A percentile compares a stretch with the other conserved stretches of the same genome.
phyloP scores from a whole-genome alignment of 2,888 invertebrate genomes.

The Crossocerus cetratus region DNA sequence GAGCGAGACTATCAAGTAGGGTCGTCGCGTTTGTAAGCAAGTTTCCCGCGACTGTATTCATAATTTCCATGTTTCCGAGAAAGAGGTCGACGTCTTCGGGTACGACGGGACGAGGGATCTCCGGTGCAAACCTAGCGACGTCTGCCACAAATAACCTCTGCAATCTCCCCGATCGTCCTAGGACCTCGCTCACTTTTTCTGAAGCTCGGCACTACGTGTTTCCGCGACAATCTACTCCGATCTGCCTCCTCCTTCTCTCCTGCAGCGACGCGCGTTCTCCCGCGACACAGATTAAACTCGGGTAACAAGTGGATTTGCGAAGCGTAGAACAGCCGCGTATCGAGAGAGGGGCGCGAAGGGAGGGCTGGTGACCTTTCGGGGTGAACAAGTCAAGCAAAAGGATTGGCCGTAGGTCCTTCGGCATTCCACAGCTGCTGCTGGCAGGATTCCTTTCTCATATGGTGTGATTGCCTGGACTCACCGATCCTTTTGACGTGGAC shows the following conservation, averaged over 20 bases:
- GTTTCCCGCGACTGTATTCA: conserved; percentile 20
- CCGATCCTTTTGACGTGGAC: conserved; percentile 94
- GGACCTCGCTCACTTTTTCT: conserved; percentile 12
- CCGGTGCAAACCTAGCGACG: conserved; percentile 16
- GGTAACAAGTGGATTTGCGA: background rate
- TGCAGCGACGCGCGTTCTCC: background rate
- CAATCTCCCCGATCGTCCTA: conserved; percentile 55
- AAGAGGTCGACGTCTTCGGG: conserved; percentile 12
- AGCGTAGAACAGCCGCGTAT: no score
- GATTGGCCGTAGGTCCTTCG: conserved; percentile 19
- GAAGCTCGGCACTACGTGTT: conserved; percentile 36
- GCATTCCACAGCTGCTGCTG: conserved; percentile 37
- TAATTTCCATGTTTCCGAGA: conserved; percentile 45
- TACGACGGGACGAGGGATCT: conserved; percentile 25
- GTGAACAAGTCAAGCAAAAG: conserved; percentile 63
- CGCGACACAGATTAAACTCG: background rate
- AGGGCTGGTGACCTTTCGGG: background rate
- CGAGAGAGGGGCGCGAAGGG: no score
- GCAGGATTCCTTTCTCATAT: conserved; percentile 60
- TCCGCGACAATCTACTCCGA: conserved; percentile 44
- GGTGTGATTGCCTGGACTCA: conserved; percentile 79
- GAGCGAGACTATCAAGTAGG: conserved; percentile 1
- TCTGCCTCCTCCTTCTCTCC: conserved; percentile 26
- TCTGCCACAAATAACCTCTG: conserved; percentile 50
- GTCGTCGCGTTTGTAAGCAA: conserved; percentile 22